Evolutionary conservation across 2,888 invertebrate species (phyloP).

Genomic region (Orthosia incerta): DNA sequence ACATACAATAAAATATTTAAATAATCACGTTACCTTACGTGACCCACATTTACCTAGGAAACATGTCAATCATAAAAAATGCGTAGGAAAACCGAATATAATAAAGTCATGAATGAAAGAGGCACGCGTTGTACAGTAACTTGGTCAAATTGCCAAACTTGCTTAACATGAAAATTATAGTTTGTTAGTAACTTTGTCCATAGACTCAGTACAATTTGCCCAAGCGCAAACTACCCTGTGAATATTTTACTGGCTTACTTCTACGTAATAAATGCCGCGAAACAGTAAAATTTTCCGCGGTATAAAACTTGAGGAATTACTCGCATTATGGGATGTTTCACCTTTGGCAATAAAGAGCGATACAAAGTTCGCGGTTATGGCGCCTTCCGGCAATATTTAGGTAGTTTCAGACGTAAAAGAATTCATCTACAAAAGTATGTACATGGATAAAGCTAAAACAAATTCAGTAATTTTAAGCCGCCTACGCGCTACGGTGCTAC

Average conservation of each 20-base stretch:
- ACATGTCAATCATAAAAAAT: conserved; percentile 71
- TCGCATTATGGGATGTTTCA: conserved; percentile 17
- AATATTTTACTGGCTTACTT: conserved; percentile 56
- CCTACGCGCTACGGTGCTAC: not conserved
- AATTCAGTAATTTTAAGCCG: too few species aligned
- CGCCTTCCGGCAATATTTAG: conserved; percentile 1
- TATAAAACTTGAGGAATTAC: conserved; percentile 38
- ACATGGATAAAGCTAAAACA: not conserved
- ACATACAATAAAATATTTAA: conserved; percentile 11
- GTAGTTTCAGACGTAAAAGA: not conserved
- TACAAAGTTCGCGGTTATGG: conserved; percentile 8
- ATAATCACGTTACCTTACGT: conserved; percentile 48
- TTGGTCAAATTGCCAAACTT: conserved; percentile 51
- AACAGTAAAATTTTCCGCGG: conserved; percentile 27
- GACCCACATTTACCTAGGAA: conserved; percentile 65
- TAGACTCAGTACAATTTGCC: conserved; percentile 33
- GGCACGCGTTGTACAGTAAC: conserved; percentile 27
- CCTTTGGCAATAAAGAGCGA: conserved; percentile 40
- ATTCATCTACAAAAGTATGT: not conserved
- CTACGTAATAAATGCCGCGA: conserved; percentile 34
- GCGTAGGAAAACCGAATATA: conserved; percentile 50
- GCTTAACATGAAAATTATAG: conserved; percentile 48
- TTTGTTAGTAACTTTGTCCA: conserved; percentile 42
- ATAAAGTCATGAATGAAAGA: conserved; percentile 46
- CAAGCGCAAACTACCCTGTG: conserved; percentile 39